phyloP scores from a whole-genome alignment of 2,113 vertebrate genomes.

The Paratilapia polleni region DNA sequence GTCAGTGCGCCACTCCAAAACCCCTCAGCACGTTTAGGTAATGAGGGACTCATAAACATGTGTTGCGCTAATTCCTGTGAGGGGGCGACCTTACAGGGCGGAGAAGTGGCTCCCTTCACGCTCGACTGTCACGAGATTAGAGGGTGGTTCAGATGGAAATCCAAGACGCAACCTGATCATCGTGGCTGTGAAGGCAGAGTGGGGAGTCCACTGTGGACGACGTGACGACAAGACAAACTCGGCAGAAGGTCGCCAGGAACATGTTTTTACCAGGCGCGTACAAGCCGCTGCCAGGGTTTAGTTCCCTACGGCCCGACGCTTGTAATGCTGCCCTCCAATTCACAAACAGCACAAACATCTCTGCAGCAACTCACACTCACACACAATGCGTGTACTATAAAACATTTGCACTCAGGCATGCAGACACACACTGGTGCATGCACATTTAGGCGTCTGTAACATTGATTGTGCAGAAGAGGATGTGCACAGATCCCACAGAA shows the following conservation, averaged over 20 bases:
- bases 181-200: conserved; percentile 46
- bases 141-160: conserved; percentile 73
- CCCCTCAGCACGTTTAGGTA: conserved; percentile 44
- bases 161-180: conserved; percentile 74
- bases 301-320: conserved; percentile 42
- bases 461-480: conserved; percentile 19
- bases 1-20: conserved; percentile 37
- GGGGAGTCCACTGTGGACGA: conserved; percentile 70
- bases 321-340: conserved; percentile 19
- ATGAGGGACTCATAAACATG: conserved; percentile 70
- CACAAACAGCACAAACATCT: conserved; percentile 21
- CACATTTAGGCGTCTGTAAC: background rate
- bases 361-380: conserved; percentile 19
- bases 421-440: background rate
- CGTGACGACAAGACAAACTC: conserved; percentile 75
- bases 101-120: conserved; percentile 64
- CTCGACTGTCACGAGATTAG: conserved; percentile 67
- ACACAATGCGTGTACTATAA: background rate
- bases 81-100: conserved; percentile 52
- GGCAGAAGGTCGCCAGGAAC: conserved; percentile 68
- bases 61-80: conserved; percentile 59
- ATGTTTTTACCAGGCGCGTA: conserved; percentile 74
- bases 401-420: conserved; percentile 27
- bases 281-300: conserved; percentile 61
- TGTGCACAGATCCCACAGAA: conserved; percentile 22